Conservation (phyloP, 2,113 vertebrate species). For the Charadrius vociferus region DNA sequence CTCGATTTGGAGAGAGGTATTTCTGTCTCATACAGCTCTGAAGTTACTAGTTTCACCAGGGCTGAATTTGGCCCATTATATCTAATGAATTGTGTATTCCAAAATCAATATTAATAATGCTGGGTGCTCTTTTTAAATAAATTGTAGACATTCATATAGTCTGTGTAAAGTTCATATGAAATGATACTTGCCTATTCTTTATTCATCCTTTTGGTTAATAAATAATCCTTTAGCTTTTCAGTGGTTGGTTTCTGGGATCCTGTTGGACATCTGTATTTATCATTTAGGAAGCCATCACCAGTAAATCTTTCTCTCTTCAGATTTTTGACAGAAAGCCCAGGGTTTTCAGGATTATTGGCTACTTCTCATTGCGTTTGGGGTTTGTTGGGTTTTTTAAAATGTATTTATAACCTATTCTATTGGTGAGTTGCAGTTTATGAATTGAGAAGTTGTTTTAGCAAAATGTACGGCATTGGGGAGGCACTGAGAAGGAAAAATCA, state of each 20-base stretch:
- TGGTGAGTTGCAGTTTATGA: constrained; percentile 30
- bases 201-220: constrained; percentile 20
- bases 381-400: background rate
- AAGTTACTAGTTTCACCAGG: background rate
- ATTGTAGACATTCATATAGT: constrained; percentile 1
- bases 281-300: constrained; percentile 8
- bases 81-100: constrained; percentile 32
- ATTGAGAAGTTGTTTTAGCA: constrained; percentile 58
- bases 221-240: background rate
- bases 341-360: background rate
- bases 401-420: background rate
- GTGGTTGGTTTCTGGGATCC: constrained; percentile 4
- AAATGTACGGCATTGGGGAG: background rate
- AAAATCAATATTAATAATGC: constrained; percentile 61
- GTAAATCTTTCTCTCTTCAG: background rate
- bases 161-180: constrained; percentile 25
- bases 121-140: background rate
- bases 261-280: constrained; percentile 47
- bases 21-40: background rate
- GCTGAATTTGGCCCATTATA: background rate
- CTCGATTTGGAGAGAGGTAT: background rate
- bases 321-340: background rate
- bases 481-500: constrained; percentile 47
- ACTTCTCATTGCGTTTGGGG: background rate
- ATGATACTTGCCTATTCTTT: constrained; percentile 13